Conservation (phyloP, 2,888 invertebrate species). For the Dolichomitus sp. region DNA sequence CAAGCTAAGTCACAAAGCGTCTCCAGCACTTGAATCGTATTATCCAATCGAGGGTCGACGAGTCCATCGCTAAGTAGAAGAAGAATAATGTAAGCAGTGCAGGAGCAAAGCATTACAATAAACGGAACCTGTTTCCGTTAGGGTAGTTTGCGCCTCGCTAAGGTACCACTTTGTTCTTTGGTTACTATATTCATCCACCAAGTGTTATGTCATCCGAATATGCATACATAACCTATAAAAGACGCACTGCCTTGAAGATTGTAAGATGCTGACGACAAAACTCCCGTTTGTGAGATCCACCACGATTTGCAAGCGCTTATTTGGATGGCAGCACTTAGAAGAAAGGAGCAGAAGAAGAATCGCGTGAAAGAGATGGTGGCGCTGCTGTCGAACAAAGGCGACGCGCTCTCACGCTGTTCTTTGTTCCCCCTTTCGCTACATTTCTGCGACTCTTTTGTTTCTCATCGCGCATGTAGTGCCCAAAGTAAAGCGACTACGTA, state of each 20-base stretch:
- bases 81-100: not conserved
- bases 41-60: not conserved
- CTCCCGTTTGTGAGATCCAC: constrained; percentile 11
- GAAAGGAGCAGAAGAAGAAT: constrained; percentile 21
- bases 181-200: constrained; percentile 6
- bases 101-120: not conserved
- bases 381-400: constrained; percentile 37
- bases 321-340: constrained; percentile 41
- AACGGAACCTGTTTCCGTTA: constrained; percentile 11
- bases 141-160: not conserved
- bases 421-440: constrained; percentile 64
- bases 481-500: constrained; percentile 39
- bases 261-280: constrained; percentile 11
- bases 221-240: not conserved
- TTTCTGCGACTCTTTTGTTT: constrained; percentile 62
- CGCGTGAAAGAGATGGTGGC: constrained; percentile 41
- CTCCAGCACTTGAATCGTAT: not conserved
- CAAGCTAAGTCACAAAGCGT: not conserved
- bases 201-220: not conserved
- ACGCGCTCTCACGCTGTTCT: constrained; percentile 62
- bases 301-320: constrained; percentile 36
- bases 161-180: constrained; percentile 43
- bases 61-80: not conserved
- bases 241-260: constrained; percentile 25
- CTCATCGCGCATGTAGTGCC: constrained; percentile 34